Base-by-base conservation (phyloP, 2,797 vertebrate species). In the Chaenodraco wilsoni region DNA sequence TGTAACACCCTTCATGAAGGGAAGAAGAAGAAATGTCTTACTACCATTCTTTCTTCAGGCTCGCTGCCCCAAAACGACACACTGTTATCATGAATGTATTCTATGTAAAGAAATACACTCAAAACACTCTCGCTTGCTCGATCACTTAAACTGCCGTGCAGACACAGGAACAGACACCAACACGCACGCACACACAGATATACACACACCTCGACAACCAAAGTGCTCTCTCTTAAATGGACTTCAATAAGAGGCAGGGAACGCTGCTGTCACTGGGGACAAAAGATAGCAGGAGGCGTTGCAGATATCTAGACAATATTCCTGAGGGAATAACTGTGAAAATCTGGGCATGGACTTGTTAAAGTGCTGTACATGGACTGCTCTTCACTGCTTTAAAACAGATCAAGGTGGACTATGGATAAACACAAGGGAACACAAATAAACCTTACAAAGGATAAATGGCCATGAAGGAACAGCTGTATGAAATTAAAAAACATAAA, bases 151-250 rank as follows among this genome's bases (percentile, higher is more conserved):
- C 87, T 83, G 83, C 82, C 87, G 78, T 19, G 59, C 82, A 83
- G 46, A 81, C 78, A 84, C 76, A 75, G 64, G 60, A 82, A 68
- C 74, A 84, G 50, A 69, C 76, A 79, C 72, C 62, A 65, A 12
- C 59, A 76, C 16, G 3, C 21, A 73, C 44, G 81, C 51, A 76
- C 74, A 83, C 55, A 83, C 49, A 74, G 11, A 87, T 19, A 78
- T 17, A 81, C 85, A 87, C 84, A 92, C 88, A 90, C 86, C 82
- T 93, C 89, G 84, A 92, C 91, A 93, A 95, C 95, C 95, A 95
- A 95, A 95, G 95, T 95, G 94, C 95, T 95, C 93, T 95, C 91
- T 93, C 90, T 92, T 92, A 91, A 93, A 94, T 82, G 86, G 89
- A 93, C 91, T 92, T 91, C 90, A 91, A 92, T 90, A 88, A 90